Conservation (phyloP, 2,888 invertebrate species). For the Periphyllus acericola region DNA sequence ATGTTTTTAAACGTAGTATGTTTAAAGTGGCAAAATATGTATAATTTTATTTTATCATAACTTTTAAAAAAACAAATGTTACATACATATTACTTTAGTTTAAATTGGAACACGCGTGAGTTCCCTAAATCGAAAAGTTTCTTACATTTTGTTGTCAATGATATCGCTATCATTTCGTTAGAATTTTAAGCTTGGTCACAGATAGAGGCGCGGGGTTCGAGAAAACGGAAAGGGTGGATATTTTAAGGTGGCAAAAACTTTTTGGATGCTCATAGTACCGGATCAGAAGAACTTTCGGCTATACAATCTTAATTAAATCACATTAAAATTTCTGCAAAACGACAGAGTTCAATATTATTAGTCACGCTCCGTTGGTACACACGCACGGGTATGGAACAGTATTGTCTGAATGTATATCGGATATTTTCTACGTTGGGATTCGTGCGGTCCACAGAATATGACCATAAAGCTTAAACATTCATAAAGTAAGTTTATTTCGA, state of each 20-base stretch:
- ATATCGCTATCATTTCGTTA: conserved; percentile 27
- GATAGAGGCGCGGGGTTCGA: not conserved
- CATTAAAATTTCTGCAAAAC: conserved; percentile 52
- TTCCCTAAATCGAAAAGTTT: conserved; percentile 32
- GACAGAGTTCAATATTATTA: conserved; percentile 60
- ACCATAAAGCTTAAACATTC: conserved; percentile 36
- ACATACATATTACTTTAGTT: not conserved
- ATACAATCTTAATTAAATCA: conserved; percentile 60
- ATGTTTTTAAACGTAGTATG: not conserved
- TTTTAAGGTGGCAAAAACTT: conserved; percentile 48
- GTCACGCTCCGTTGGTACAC: conserved; percentile 26
- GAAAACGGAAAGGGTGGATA: not conserved
- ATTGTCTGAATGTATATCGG: conserved; percentile 33
- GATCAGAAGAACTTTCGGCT: conserved; percentile 46
- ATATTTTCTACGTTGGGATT: conserved; percentile 27
- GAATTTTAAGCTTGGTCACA: conserved; percentile 13
- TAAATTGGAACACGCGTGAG: conserved; percentile 4
- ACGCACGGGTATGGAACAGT: not conserved
- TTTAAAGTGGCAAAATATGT: not conserved
- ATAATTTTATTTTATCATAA: not conserved
- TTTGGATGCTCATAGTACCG: conserved; percentile 42
- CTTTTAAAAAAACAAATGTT: not conserved
- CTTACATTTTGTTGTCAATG: conserved; percentile 13
- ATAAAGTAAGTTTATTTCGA: conserved; percentile 50
- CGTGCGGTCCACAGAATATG: conserved; percentile 14